Conservation (phyloP, 2,113 vertebrate genomes). For the Stercorarius parasiticus region DNA sequence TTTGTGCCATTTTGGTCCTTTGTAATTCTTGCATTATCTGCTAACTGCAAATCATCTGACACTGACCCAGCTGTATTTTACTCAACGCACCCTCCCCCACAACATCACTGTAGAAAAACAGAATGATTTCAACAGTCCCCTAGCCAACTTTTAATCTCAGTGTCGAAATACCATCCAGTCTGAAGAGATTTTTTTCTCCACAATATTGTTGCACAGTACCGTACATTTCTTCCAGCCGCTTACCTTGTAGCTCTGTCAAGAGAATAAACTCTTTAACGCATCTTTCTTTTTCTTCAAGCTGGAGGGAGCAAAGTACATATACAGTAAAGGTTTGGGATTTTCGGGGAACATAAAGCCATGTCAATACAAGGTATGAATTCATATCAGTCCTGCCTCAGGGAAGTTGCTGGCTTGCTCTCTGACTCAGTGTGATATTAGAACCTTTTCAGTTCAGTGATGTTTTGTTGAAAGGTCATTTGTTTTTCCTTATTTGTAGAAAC, state of each 20-base stretch:
- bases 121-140: not conserved
- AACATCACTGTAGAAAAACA: not conserved
- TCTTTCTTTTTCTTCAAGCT: conserved; percentile 10
- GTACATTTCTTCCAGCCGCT: not conserved
- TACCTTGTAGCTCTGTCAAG: not conserved
- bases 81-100: not conserved
- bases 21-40: not conserved
- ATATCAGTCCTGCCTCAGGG: not conserved
- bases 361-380: not conserved
- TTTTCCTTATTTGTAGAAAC: not conserved
- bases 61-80: conserved; percentile 4
- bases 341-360: not conserved
- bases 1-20: not conserved
- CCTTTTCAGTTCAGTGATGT: not conserved
- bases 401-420: not conserved
- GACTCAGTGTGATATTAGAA: not conserved
- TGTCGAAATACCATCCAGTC: not conserved
- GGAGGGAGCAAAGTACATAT: not conserved
- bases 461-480: not conserved
- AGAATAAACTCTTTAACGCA: not conserved
- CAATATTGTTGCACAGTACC: not conserved
- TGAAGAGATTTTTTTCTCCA: not conserved
- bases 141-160: not conserved
- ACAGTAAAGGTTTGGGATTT: not conserved
- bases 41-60: conserved; percentile 13